Conservation (phyloP, 2,797 vertebrate species). For the Hypotaenidia okinawae region DNA sequence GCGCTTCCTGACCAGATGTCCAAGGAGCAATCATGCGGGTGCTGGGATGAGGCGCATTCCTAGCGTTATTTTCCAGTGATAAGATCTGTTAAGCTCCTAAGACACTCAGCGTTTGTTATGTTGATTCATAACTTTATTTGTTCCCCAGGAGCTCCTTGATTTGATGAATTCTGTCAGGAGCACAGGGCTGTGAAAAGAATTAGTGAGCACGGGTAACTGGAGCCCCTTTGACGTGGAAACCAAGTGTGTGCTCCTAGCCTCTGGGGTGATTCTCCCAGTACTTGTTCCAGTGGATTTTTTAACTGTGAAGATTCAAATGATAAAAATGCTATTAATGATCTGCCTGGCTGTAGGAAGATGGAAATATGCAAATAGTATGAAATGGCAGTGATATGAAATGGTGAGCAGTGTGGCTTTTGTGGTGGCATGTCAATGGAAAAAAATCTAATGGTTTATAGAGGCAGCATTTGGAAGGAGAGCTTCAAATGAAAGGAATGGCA, state of each 20-base stretch:
- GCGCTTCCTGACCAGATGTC: constrained; percentile 53
- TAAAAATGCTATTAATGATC: background rate
- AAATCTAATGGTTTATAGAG: background rate
- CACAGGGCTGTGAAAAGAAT: background rate
- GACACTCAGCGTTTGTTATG: constrained; percentile 38
- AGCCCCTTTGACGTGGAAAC: background rate
- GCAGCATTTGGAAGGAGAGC: background rate
- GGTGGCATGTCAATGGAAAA: background rate
- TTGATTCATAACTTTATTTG: constrained; percentile 7
- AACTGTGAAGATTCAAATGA: background rate
- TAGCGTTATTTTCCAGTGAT: constrained; percentile 33
- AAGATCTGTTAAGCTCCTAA: constrained; percentile 21
- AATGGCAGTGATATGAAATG: background rate
- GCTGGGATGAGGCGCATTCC: constrained; percentile 55
- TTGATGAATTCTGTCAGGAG: background rate
- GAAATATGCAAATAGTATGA: background rate
- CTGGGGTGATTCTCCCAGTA: background rate
- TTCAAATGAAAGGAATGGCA: background rate
- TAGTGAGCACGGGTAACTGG: background rate
- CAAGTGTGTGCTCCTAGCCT: accelerated
- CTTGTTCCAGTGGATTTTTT: background rate
- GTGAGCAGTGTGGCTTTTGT: background rate
- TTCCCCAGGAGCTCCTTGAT: background rate
- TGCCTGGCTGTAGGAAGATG: accelerated
- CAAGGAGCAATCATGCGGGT: constrained; percentile 1